phyloP scores from a whole-genome alignment of 2,888 invertebrate species.

The Phyto melanocephala region DNA sequence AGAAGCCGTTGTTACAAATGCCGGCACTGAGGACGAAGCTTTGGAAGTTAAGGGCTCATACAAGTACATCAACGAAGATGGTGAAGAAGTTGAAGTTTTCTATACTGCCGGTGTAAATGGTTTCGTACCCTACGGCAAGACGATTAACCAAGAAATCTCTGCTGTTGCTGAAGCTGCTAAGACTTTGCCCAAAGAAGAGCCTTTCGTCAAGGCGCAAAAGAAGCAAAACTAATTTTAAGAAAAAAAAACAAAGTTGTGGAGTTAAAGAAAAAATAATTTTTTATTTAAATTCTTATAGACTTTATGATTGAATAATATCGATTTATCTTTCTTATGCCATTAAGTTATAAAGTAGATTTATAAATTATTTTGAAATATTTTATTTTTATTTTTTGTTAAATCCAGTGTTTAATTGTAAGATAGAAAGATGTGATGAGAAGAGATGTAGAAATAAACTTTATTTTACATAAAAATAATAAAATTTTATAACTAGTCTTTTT shows the following conservation, averaged over 20 bases:
- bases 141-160: conserved; percentile 74
- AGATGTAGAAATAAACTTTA: neutral
- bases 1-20: conserved; percentile 68
- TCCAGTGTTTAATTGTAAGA: conserved; percentile 1
- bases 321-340: neutral
- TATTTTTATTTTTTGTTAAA: neutral
- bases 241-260: neutral
- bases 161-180: conserved; percentile 74
- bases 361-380: neutral
- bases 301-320: neutral
- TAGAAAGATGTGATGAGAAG: neutral
- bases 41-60: conserved; percentile 75
- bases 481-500: conserved; percentile 30
- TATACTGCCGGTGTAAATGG: conserved; percentile 78
- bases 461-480: neutral
- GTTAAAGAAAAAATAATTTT: neutral
- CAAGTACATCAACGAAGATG: conserved; percentile 73
- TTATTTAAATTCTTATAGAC: neutral
- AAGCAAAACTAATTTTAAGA: neutral
- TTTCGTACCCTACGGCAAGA: conserved; percentile 75
- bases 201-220: neutral
- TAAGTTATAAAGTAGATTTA: no score
- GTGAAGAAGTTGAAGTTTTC: conserved; percentile 74
- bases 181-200: conserved; percentile 70
- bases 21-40: conserved; percentile 71